Conservation (phyloP, 2,113 vertebrate species). For the Chionodraco myersi region DNA sequence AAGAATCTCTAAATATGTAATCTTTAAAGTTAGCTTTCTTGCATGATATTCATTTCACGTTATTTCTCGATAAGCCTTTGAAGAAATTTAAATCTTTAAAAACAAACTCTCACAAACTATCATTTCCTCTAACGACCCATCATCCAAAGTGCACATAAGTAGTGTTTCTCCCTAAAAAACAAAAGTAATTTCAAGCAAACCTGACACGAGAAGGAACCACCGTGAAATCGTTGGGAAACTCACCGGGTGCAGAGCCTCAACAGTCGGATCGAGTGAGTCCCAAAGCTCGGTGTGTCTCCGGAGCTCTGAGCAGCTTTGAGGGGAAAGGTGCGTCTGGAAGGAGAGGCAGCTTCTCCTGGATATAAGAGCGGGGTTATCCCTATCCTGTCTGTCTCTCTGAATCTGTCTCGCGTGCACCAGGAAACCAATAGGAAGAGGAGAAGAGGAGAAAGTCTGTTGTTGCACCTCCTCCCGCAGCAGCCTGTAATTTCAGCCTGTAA, state of each 20-base stretch:
- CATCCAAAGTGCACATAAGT: neutral
- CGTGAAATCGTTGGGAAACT: neutral
- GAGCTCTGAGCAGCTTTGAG: neutral
- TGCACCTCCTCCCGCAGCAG: conserved; percentile 53
- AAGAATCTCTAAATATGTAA: no score
- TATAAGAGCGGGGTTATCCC: conserved; percentile 31
- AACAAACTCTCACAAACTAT: neutral
- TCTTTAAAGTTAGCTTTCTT: no score
- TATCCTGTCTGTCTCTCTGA: neutral
- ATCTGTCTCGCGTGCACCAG: conserved; percentile 29
- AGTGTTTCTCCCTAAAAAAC: neutral
- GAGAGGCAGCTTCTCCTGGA: conserved; percentile 29
- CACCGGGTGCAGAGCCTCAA: conserved; percentile 31
- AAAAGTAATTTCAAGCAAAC: neutral
- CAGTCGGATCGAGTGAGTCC: conserved; percentile 14
- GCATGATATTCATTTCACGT: no score
- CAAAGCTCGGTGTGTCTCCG: conserved; percentile 2
- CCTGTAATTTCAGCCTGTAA: conserved; percentile 62
- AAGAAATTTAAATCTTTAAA: no score
- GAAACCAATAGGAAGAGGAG: conserved; percentile 31
- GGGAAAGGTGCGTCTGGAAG: no score
- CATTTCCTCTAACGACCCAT: neutral
- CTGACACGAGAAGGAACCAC: neutral
- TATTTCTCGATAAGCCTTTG: no score
- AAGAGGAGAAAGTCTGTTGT: conserved; percentile 52